phyloP scores from a whole-genome alignment of 1,140 invertebrate genomes.

The Nephila pilipes region DNA sequence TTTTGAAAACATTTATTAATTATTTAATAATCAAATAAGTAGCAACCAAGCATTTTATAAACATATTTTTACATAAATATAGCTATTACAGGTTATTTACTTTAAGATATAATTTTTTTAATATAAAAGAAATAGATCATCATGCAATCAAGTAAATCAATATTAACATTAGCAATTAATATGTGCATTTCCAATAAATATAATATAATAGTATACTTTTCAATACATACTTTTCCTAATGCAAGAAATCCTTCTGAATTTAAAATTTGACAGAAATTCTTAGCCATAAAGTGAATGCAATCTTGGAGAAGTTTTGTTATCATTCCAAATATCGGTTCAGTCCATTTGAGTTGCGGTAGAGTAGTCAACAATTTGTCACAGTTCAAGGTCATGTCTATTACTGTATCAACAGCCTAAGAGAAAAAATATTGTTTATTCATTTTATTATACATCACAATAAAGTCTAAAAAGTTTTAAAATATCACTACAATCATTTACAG shows the following conservation, averaged over 20 bases:
- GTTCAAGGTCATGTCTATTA: conserved; percentile 86
- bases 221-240: conserved; percentile 82
- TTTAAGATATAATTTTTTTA: background rate
- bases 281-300: conserved; percentile 85
- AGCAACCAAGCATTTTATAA: no score
- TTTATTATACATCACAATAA: no score
- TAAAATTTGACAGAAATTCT: conserved; percentile 86
- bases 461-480: no score
- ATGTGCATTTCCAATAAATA: no score
- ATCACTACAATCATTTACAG: no score
- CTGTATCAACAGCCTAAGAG: conserved; percentile 84
- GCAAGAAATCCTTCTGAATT: conserved; percentile 85
- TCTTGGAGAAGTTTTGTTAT: conserved; percentile 86
- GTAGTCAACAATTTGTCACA: conserved; percentile 87
- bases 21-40: no score
- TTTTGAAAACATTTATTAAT: no score
- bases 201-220: background rate
- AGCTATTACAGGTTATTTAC: background rate
- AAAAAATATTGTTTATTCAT: background rate
- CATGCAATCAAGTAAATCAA: no score
- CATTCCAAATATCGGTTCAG: conserved; percentile 86
- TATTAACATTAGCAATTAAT: no score
- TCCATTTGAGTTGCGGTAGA: conserved; percentile 87
- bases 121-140: background rate
- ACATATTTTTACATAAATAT: background rate